Conservation (phyloP, 2,797 vertebrate species). For the Sebastiscus tertius region DNA sequence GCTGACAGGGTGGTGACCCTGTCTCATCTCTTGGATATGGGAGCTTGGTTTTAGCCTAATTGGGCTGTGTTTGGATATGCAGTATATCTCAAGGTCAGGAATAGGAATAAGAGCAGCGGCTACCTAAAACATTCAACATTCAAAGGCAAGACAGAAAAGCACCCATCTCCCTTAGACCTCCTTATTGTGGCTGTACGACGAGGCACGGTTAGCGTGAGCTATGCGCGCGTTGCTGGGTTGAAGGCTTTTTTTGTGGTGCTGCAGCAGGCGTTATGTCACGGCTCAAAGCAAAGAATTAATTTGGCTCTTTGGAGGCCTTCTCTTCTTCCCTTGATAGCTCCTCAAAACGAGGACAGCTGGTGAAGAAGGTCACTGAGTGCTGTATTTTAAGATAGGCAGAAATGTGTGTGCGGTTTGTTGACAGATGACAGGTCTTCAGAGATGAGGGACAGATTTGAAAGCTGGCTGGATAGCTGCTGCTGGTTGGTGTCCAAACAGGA, state of each 20-base stretch:
- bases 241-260: conserved; percentile 23
- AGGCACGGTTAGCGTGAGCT: background rate
- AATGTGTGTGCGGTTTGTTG: conserved; percentile 69
- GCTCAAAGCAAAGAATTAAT: conserved; percentile 75
- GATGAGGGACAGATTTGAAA: conserved; percentile 69
- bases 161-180: background rate
- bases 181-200: background rate
- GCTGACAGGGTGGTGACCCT: conserved; percentile 41
- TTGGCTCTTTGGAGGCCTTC: conserved; percentile 73
- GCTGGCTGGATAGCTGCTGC: conserved; percentile 27
- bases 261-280: conserved; percentile 65
- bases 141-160: background rate
- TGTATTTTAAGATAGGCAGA: conserved; percentile 83
- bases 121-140: background rate
- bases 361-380: conserved; percentile 82
- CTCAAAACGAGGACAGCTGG: conserved; percentile 84
- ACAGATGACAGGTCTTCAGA: conserved; percentile 77
- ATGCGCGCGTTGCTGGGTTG: background rate
- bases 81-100: conserved; percentile 25
- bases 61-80: conserved; percentile 41
- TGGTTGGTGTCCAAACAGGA: conserved; percentile 52
- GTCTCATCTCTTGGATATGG: conserved; percentile 24
- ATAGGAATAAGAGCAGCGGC: background rate
- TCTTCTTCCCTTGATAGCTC: conserved; percentile 75
- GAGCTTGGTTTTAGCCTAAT: conserved; percentile 40